Evolutionary conservation across 2,888 invertebrate species (phyloP), one percentile per base, ranked within the genome.

Genomic region (Scaptodrosophila latifasciaeformis): DNA sequence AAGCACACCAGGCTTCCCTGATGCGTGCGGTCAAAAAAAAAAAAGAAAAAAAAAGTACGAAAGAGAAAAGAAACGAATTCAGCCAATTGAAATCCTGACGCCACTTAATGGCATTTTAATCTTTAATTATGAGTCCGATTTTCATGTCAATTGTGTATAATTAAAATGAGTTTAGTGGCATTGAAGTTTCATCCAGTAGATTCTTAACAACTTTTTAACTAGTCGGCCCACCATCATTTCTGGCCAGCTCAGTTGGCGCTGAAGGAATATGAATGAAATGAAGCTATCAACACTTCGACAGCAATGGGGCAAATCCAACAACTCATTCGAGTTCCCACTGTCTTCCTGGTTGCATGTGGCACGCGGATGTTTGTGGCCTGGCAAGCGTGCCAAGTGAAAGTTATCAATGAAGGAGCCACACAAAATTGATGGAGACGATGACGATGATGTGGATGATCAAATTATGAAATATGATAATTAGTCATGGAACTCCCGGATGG

Each of bases 61-160:
- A n/a, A n/a, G n/a, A n/a, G n/a, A n/a, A n/a, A n/a, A n/a, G n/a
- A n/a, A n/a, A n/a, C 1, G 13, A 34, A 12, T 42, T 35, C 31
- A 46, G 39, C 35, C 63, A 57, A 70, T 70, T 69, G 70, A 57
- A 54, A 52, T 52, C 47, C 56, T 35, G 24, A 29, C 2, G 7
- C 12, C 34, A 7, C 37, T 47, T 62, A 77, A 80, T 80, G 74
- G 75, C 75, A 77, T 80, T 80, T 80, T 80, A 78, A 74, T 77
- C 75, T 44, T 15, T 44, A 29, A 17, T 30, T n/a, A 44, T n/a
- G n/a, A 44, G n/a, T 17, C 78, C 70, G n/a, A n/a, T n/a, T n/a
- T n/a, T n/a, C n/a, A n/a, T n/a, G 68, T 77, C 80, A 53, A 59
- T 59, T 54, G 51, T 52, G 51, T 51, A 51, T 74, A 75, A 75